Evolutionary conservation across 2,888 invertebrate species (phyloP).

Genomic region (Pyrrhosoma nymphula): DNA sequence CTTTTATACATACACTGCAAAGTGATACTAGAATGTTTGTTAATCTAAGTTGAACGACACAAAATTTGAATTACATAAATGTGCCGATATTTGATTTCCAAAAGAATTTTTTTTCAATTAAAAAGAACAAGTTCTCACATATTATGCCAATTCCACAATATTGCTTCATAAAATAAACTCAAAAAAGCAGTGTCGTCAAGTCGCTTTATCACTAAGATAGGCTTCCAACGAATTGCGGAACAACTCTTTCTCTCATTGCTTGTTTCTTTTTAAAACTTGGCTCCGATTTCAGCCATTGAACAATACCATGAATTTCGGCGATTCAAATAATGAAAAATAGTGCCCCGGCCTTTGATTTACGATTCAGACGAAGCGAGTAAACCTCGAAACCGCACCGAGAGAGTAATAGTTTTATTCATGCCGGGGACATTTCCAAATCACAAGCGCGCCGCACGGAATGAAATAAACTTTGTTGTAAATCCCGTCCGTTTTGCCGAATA

Average conservation of each 20-base stretch:
- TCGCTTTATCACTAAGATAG: too few species aligned
- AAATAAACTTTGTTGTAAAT: slow-evolving; percentile 5
- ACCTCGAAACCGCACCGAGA: neutral
- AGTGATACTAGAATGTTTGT: too few species aligned
- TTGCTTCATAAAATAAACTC: too few species aligned
- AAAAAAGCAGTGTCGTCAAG: too few species aligned
- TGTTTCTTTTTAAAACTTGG: neutral
- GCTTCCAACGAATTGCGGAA: neutral
- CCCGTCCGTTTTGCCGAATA: neutral
- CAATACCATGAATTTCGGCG: neutral
- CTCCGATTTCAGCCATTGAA: neutral
- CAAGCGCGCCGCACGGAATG: neutral
- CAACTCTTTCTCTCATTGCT: neutral
- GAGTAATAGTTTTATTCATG: slow-evolving; percentile 12
- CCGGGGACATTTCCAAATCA: slow-evolving; percentile 11
- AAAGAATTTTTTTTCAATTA: too few species aligned
- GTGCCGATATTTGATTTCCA: too few species aligned
- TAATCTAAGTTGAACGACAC: too few species aligned
- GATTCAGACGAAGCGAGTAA: neutral
- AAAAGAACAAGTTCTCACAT: too few species aligned
- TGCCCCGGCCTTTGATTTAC: neutral
- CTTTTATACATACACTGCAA: too few species aligned
- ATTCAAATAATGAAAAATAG: neutral
- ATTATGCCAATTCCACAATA: too few species aligned
- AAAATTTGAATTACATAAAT: too few species aligned